These are phyloP conservation scores for Tiliacea aurago DNA, from an alignment of 2,888 invertebrate species.

Conservation along the genomic window DNA sequence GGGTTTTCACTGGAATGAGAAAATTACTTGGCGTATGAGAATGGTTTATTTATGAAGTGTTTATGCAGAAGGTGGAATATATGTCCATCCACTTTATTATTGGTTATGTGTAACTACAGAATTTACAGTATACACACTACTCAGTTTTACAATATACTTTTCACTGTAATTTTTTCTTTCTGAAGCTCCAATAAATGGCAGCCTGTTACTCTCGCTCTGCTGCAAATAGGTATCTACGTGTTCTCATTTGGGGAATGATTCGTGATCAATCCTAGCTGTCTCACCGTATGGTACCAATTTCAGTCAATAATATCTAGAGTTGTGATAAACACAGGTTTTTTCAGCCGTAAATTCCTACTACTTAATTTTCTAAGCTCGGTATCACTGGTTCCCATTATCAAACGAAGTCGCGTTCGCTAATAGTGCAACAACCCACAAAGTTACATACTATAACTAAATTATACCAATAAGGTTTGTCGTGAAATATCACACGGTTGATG, in stretches of 20 bases:
- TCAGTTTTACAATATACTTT: background rate
- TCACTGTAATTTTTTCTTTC: background rate
- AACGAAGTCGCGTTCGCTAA: slow-evolving; percentile 26
- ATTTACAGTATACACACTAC: too few species aligned
- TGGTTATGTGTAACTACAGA: background rate
- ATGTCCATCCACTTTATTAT: background rate
- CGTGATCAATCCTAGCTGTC: background rate
- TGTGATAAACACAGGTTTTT: background rate
- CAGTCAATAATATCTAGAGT: background rate
- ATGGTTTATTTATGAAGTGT: slow-evolving; percentile 1
- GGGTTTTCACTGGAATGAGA: slow-evolving; percentile 63
- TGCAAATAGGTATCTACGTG: background rate
- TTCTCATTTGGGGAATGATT: background rate
- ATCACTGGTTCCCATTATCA: background rate
- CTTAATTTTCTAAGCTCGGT: background rate
- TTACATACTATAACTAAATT: slow-evolving; percentile 55
- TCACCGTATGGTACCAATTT: background rate
- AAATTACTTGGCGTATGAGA: slow-evolving; percentile 40
- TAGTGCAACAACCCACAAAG: slow-evolving; percentile 49
- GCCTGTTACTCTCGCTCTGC: background rate
- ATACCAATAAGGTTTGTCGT: slow-evolving; percentile 51
- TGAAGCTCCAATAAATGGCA: background rate
- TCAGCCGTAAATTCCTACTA: background rate
- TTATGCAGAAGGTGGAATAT: background rate
- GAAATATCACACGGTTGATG: slow-evolving; percentile 60